A percentile compares a stretch with the other conserved stretches of the same genome.
Conservation (phyloP, 2,113 vertebrate species). For the Oryctolagus cuniculus region mOryCun1.1 NC_091445.1:66992001-66992500, state of each 20-base stretch:
- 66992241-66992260: neutral
- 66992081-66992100: too few species aligned
- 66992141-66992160: neutral
- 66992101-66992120: too few species aligned
- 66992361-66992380: neutral
- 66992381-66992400: conserved; percentile 6
- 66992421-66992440: neutral
- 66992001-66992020: too few species aligned
- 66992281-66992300: neutral
- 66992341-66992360: neutral
- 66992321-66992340: neutral
- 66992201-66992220: neutral
- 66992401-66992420: neutral
- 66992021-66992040: too few species aligned
- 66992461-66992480: neutral
- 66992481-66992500: neutral
- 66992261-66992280: conserved; percentile 17
- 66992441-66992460: neutral
- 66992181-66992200: neutral
- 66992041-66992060: too few species aligned
- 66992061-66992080: too few species aligned
- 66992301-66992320: neutral
- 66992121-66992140: neutral
- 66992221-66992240: neutral
- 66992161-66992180: neutral